Base-by-base conservation (phyloP, 1,140 invertebrate genomes). In the Leptopilina boulardi region DNA sequence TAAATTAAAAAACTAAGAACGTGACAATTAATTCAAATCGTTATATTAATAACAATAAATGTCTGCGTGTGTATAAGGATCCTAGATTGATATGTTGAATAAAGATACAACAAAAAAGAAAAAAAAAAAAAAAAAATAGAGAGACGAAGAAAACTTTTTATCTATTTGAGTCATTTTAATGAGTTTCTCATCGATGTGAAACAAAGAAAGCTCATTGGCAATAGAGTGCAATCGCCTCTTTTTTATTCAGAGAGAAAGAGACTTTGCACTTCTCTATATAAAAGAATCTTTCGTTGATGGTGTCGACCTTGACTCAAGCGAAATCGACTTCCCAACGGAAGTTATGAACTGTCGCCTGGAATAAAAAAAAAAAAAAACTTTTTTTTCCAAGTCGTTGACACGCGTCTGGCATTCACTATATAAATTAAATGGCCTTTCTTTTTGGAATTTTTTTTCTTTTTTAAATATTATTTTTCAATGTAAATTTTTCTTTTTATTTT, bases 251-350 rank as follows among this genome's bases (percentile, higher is more conserved):
- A 34, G 30, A 34, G 30, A 38, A 9, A 38, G 34, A 66, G 26
- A 26, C 56, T 34, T 66, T 66, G 9, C 23, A 66, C 9, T 66
- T 30, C 56, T 38, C 0, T 38, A 38, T 0, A 38, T 66, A 9
- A 30, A 34, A 66, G 56, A 66, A 15, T 66, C 56, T 66, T 66
- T 30, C 15, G 23, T 23, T 66, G 51, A 19, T 11, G 47, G 11
- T 30, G 11, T 30, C 26, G 59, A 66, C 59, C 59, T 66, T 66
- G 59, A 66, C 26, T 66, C 59, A 26, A 66, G 59, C 59, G 23
- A 66, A 66, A 34, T 66, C 59, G 26, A 66, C 59, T 34, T 66
- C 59, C 59, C 59, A 66, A 30, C 59, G 59, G 59, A 66, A 66
- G 59, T 66, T 66, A 66, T 66, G 23, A 30, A 66, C 56, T 21